phyloP scores from a whole-genome alignment of 2,888 invertebrate species.

The Choreutis nemorana region DNA sequence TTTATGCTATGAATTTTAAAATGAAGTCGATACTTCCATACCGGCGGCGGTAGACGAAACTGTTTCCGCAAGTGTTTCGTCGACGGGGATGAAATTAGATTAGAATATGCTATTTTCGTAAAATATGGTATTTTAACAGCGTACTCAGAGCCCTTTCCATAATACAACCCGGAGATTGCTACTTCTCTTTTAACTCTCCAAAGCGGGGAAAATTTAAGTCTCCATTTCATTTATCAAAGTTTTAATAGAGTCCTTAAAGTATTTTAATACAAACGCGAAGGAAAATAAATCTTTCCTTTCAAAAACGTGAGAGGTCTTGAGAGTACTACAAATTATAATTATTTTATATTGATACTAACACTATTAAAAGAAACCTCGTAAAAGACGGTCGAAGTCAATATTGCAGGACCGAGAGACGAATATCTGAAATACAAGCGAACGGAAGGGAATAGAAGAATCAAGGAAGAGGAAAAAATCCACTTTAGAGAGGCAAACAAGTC shows the following conservation, averaged over 20 bases:
- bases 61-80: slow-evolving; percentile 44
- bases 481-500: slow-evolving; percentile 66
- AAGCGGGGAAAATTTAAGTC: too few species aligned
- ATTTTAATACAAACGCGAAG: slow-evolving; percentile 7
- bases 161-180: too few species aligned
- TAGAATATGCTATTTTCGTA: slow-evolving; percentile 44
- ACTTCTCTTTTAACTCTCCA: too few species aligned
- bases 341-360: slow-evolving; percentile 12
- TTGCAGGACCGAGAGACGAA: slow-evolving; percentile 16
- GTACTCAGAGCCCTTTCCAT: slow-evolving; percentile 14
- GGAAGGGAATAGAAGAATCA: slow-evolving; percentile 45
- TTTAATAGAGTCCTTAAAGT: slow-evolving; percentile 5
- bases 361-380: slow-evolving; percentile 12
- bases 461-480: slow-evolving; percentile 59
- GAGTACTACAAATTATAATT: too few species aligned
- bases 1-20: slow-evolving; percentile 68
- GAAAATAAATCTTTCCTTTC: slow-evolving; percentile 7
- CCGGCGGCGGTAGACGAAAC: slow-evolving; percentile 36
- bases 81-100: slow-evolving; percentile 57
- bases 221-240: slow-evolving; percentile 3
- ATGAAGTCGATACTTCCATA: slow-evolving; percentile 62
- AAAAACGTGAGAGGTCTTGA: too few species aligned
- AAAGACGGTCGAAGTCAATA: slow-evolving; percentile 14
- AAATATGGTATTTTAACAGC: slow-evolving; percentile 45
- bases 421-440: slow-evolving; percentile 20